Percentiles rank a stretch among this genome's conserved stretches.
phyloP scores from a whole-genome alignment of 2,797 vertebrate genomes.

The Amblyopsis hoosieri region DNA sequence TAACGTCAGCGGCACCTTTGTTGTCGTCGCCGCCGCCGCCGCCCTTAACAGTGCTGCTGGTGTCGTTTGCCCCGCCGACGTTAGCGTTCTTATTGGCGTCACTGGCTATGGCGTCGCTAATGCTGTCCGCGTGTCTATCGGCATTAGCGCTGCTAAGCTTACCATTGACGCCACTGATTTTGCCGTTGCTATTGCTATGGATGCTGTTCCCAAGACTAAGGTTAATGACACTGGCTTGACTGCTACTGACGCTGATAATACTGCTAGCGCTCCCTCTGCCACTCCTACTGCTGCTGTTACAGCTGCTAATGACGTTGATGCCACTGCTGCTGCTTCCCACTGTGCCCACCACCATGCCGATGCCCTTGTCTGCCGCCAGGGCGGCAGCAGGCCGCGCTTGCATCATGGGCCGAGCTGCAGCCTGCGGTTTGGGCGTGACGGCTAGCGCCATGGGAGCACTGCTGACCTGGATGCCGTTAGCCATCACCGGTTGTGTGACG shows the following conservation, averaged over 20 bases:
- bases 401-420: conserved; percentile 78
- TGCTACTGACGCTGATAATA: conserved; percentile 29
- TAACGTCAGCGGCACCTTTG: conserved; percentile 41
- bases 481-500: conserved; percentile 90
- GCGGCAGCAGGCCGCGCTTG: conserved; percentile 79
- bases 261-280: conserved; percentile 45
- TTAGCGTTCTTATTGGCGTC: conserved; percentile 42
- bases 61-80: conserved; percentile 28
- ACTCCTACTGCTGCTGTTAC: conserved; percentile 69
- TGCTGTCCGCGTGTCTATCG: conserved; percentile 49
- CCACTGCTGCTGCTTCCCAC: conserved; percentile 78
- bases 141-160: conserved; percentile 41
- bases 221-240: conserved; percentile 66
- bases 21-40: conserved; percentile 8
- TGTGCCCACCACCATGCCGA: conserved; percentile 76
- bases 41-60: conserved; percentile 30
- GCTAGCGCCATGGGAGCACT: conserved; percentile 87
- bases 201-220: conserved; percentile 59
- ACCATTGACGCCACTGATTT: conserved; percentile 56
- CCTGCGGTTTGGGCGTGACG: conserved; percentile 85
- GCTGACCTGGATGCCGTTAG: conserved; percentile 89
- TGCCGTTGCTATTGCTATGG: conserved; percentile 65
- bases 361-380: conserved; percentile 79
- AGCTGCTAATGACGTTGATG: conserved; percentile 73
- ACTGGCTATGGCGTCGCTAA: conserved; percentile 23